Evolutionary conservation across 2,888 invertebrate species (phyloP).

Genomic region (Lasioglossum figueresi): DNA sequence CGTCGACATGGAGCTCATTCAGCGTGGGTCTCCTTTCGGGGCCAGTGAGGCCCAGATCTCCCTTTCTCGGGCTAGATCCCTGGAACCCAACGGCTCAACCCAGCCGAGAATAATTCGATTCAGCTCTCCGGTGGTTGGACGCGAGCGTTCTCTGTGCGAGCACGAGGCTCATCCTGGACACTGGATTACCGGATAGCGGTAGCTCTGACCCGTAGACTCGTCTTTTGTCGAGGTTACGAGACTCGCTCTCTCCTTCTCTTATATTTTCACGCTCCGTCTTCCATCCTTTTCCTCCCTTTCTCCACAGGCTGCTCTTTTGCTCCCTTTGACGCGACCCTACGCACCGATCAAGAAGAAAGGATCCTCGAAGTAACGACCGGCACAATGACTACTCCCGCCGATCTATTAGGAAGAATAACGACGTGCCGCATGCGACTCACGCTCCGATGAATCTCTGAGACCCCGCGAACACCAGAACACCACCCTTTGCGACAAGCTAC

Average conservation of each 20-base stretch:
- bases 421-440: conserved; percentile 61
- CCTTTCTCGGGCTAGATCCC: conserved; percentile 19
- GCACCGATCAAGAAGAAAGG: conserved; percentile 47
- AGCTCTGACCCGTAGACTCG: conserved; percentile 33
- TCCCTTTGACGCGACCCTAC: conserved; percentile 29
- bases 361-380: conserved; percentile 65
- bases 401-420: conserved; percentile 80
- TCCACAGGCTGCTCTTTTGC: conserved; percentile 49
- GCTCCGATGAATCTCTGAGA: conserved; percentile 45
- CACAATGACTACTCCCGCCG: conserved; percentile 76
- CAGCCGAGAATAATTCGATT: conserved; percentile 79
- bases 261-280: conserved; percentile 4
- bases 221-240: conserved; percentile 64
- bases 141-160: conserved; percentile 55
- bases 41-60: conserved; percentile 9
- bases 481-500: conserved; percentile 12
- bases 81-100: conserved; percentile 63
- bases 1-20: conserved; percentile 60
- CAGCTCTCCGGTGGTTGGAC: conserved; percentile 64
- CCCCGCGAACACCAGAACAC: conserved; percentile 28
- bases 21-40: conserved; percentile 57
- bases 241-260: not conserved
- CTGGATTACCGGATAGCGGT: conserved; percentile 58
- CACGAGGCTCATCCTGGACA: conserved; percentile 62
- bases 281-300: conserved; percentile 2